phyloP scores from a whole-genome alignment of 2,888 invertebrate species.

The Plebejus argus region DNA sequence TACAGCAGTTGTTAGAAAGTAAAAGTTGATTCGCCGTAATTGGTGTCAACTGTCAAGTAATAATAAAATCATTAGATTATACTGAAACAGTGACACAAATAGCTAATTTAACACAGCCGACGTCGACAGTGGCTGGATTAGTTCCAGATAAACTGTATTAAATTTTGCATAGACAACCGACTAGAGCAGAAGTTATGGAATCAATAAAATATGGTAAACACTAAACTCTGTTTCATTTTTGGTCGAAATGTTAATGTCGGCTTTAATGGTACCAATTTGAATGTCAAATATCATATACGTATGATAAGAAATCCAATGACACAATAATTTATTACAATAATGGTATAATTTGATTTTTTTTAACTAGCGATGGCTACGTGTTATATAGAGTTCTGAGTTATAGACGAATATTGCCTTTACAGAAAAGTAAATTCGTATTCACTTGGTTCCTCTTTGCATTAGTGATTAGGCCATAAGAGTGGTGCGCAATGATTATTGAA shows the following conservation, averaged over 20 bases:
- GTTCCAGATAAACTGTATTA: slow-evolving; percentile 14
- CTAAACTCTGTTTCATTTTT: background rate
- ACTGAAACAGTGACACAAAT: slow-evolving; percentile 11
- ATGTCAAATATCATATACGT: no score
- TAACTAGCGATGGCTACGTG: no score
- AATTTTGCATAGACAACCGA: background rate
- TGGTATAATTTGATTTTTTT: no score
- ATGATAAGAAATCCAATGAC: no score
- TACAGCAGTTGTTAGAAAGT: background rate
- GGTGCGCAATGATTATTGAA: background rate
- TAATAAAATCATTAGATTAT: background rate
- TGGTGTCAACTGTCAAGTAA: slow-evolving; percentile 15
- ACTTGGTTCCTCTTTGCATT: no score
- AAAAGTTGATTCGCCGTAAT: slow-evolving; percentile 5
- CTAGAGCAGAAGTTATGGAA: background rate
- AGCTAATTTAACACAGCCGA: slow-evolving; percentile 7
- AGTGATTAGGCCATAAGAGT: no score
- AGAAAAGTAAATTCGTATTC: no score
- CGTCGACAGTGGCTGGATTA: slow-evolving; percentile 4
- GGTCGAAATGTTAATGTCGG: background rate
- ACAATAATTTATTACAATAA: no score
- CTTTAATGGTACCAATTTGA: no score
- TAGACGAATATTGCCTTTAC: no score
- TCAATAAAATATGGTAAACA: background rate
- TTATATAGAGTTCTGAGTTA: no score